Conservation (phyloP, 2,888 invertebrate species). For the Venusia cambrica region DNA sequence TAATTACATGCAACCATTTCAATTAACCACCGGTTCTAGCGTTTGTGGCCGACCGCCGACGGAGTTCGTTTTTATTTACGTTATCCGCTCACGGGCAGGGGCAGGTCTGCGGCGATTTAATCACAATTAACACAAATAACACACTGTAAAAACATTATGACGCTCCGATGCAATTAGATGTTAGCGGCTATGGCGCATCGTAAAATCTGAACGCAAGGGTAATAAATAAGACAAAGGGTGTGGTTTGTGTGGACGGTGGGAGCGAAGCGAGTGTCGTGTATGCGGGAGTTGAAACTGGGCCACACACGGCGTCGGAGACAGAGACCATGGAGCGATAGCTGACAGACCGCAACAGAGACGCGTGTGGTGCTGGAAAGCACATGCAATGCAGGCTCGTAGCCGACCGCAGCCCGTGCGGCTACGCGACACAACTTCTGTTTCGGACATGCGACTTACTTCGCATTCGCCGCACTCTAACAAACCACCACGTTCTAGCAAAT, state of each 20-base stretch:
- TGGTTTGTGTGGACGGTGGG: conserved; percentile 28
- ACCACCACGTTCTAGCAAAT: conserved; percentile 13
- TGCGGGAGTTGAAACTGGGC: conserved; percentile 35
- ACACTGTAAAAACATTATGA: conserved; percentile 41
- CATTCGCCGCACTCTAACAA: conserved; percentile 22
- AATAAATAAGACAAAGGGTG: conserved; percentile 43
- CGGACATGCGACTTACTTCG: conserved; percentile 35
- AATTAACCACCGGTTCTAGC: conserved; percentile 54
- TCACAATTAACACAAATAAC: conserved; percentile 50
- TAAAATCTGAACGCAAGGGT: conserved; percentile 46
- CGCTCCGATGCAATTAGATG: conserved; percentile 49
- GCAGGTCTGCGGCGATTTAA: conserved; percentile 44
- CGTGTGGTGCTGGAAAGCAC: conserved; percentile 39
- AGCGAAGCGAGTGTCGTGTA: conserved; percentile 26
- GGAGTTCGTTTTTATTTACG: conserved; percentile 45
- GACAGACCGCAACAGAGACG: conserved; percentile 50
- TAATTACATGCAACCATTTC: conserved; percentile 74
- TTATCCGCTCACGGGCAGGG: conserved; percentile 42
- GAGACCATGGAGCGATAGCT: conserved; percentile 34
- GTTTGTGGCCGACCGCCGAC: conserved; percentile 39
- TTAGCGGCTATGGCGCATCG: conserved; percentile 48
- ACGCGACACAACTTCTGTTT: conserved; percentile 39
- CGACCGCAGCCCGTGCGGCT: conserved; percentile 36
- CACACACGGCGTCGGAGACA: conserved; percentile 47
- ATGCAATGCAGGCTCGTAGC: conserved; percentile 38